phyloP scores from a whole-genome alignment of 2,797 vertebrate species.

The Rhadinocentrus ornatus region DNA sequence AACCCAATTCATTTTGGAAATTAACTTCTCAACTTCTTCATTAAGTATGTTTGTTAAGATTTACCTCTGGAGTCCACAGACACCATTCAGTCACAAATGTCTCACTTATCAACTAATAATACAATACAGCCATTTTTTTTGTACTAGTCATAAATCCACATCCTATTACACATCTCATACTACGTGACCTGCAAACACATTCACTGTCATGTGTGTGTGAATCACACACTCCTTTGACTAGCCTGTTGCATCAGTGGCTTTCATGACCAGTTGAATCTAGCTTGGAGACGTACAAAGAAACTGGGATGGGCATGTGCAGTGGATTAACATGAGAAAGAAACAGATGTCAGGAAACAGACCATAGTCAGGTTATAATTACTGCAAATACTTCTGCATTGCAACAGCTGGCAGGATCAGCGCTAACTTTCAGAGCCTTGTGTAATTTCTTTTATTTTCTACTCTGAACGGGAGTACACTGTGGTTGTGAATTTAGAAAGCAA shows the following conservation, averaged over 20 bases:
- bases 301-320: constrained; percentile 12
- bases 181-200: constrained; percentile 53
- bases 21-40: constrained; percentile 14
- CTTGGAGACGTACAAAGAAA: constrained; percentile 19
- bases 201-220: constrained; percentile 70
- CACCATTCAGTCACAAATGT: background rate
- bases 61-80: background rate
- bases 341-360: constrained; percentile 12
- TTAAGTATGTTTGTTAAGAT: constrained; percentile 18
- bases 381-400: constrained; percentile 1
- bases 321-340: constrained; percentile 3
- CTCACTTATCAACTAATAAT: background rate
- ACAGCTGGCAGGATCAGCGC: constrained; percentile 9
- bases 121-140: background rate
- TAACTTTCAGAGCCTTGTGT: constrained; percentile 4
- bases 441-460: constrained; percentile 31
- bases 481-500: constrained; percentile 37
- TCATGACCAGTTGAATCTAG: constrained; percentile 39
- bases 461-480: constrained; percentile 19
- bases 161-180: constrained; percentile 30
- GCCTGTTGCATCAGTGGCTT: constrained; percentile 62
- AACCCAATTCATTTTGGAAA: background rate
- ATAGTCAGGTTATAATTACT: background rate
- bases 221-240: constrained; percentile 53
- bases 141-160: constrained; percentile 1